Evolutionary conservation across 2,113 vertebrate genomes (phyloP).

Genomic region (Murina feae): DNA sequence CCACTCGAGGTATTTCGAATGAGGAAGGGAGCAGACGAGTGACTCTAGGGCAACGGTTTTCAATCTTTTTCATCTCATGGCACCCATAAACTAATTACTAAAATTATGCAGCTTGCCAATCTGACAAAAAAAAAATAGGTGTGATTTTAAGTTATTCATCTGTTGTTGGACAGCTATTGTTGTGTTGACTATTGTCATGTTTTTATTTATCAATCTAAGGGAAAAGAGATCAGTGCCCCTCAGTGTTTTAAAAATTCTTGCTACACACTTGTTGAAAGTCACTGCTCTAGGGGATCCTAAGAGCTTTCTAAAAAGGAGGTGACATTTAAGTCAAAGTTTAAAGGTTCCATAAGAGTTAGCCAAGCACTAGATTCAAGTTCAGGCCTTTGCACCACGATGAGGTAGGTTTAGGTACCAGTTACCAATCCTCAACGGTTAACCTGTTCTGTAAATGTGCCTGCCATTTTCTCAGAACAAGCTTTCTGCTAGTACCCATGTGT

Average conservation of each 20-base stretch:
- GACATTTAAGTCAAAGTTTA: neutral
- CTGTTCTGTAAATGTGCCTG: neutral
- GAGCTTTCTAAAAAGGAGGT: neutral
- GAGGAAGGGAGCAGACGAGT: neutral
- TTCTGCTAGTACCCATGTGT: neutral
- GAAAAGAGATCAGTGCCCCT: neutral
- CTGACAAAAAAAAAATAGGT: neutral
- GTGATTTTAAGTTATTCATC: neutral
- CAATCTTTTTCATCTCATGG: neutral
- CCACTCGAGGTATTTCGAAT: neutral
- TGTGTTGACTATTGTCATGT: neutral
- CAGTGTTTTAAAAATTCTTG: neutral
- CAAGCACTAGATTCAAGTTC: neutral
- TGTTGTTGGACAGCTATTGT: neutral
- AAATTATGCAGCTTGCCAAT: neutral
- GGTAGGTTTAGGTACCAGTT: neutral
- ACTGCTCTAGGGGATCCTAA: neutral
- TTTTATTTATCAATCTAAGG: neutral
- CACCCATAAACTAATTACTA: neutral
- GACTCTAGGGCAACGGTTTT: too few relatives aligned
- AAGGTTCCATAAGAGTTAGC: neutral
- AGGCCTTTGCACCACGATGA: neutral
- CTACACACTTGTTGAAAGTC: neutral
- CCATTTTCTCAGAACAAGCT: neutral
- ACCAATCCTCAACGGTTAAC: neutral